Conservation (phyloP, 2,797 vertebrate species). For the Emydoidea blandingii region DNA sequence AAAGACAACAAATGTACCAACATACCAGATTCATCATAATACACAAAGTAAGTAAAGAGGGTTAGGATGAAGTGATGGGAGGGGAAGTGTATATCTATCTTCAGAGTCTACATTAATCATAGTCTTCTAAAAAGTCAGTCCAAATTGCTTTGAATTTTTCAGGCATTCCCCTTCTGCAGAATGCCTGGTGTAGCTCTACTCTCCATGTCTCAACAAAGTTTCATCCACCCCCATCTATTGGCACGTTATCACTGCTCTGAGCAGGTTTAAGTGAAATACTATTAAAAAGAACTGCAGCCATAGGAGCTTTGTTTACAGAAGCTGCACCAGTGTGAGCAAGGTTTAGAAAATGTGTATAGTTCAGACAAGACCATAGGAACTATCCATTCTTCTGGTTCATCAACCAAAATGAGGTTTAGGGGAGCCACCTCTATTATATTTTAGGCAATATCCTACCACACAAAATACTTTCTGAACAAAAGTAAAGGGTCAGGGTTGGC, state of each 20-base stretch:
- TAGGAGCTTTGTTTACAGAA: background rate
- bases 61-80: background rate
- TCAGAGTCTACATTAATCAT: background rate
- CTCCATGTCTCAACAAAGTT: background rate
- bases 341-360: background rate
- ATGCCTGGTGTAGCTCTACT: background rate
- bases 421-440: background rate
- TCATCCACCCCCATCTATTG: background rate
- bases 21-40: background rate
- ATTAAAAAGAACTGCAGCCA: background rate
- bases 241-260: background rate
- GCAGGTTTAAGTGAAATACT: background rate
- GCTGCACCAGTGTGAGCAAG: background rate
- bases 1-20: background rate
- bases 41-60: background rate
- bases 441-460: background rate
- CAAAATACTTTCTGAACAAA: background rate
- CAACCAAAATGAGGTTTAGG: background rate
- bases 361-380: background rate
- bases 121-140: background rate
- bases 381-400: background rate
- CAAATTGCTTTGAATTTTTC: background rate
- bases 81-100: background rate
- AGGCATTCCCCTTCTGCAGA: background rate
- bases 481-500: background rate